phyloP scores from a whole-genome alignment of 2,888 invertebrate genomes.

The Alviniconcha strummeri region DNA sequence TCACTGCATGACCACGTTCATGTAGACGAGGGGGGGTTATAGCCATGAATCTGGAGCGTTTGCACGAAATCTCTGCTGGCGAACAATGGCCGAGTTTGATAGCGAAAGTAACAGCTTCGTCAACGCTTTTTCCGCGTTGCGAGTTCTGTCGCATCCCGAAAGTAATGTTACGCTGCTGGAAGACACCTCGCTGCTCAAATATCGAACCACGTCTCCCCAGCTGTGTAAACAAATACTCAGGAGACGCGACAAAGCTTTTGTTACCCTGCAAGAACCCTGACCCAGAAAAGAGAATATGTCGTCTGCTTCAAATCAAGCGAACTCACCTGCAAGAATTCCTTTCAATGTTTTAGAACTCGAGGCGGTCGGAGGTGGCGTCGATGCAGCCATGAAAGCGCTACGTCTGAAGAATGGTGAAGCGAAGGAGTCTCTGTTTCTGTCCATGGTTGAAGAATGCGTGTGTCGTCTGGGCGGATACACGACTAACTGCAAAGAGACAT shows the following conservation, averaged over 20 bases:
- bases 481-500: conserved; percentile 14
- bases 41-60: background rate
- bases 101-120: background rate
- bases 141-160: too few species aligned
- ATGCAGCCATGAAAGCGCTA: conserved; percentile 50
- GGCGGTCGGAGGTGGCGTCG: conserved; percentile 44
- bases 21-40: background rate
- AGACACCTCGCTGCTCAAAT: background rate
- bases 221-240: background rate
- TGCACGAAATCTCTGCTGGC: background rate
- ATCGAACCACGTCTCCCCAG: background rate
- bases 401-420: conserved; percentile 52
- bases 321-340: conserved; percentile 90
- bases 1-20: background rate
- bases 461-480: conserved; percentile 6
- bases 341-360: conserved; percentile 82
- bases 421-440: conserved; percentile 44
- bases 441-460: conserved; percentile 42
- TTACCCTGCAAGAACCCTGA: background rate
- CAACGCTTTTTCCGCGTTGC: too few species aligned
- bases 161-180: too few species aligned
- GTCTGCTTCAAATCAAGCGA: conserved; percentile 27
- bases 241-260: background rate
- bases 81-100: background rate
- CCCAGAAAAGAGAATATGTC: conserved; percentile 19